Base-by-base conservation (phyloP, 2,888 invertebrate species). In the Acleris emargana region DNA sequence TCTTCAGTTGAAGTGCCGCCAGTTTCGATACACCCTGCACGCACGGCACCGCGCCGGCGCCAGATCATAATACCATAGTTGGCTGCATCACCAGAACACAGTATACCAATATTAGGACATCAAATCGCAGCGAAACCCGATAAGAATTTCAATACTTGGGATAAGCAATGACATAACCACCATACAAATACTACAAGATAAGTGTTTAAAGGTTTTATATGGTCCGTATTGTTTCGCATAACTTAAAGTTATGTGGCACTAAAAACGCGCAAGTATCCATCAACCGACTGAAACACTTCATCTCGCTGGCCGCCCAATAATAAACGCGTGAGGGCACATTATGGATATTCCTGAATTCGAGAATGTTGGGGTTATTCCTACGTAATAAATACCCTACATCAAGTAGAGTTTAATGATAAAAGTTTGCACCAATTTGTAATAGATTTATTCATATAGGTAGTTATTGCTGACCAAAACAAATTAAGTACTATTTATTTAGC, bases 1-100 rank as follows among this genome's bases (percentile, higher is more conserved):
- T 64, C 64, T 55, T 50, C 22, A 59, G 59, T 57, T 20, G 25
- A 50, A 43, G 28, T 50, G 50, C 54, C 50, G 45, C 47, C 38
- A 22, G 32, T 28, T 54, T 16, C 60, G 25, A 55, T 64, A 54
- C 43, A 51, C 20, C 57, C 45, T 57, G 51, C 49, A 55, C 43
- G 28, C 42, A 13, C 16, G 25, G 51, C 38, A 6, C n/a, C 22
- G 42, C 17, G 64, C 28, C 54, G 25, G 42, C 17, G 64, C 28
- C 54, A 42, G 42, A 53, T 38, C 38, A 49, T 54, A 28, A 59
- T 50, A 54, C 20, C 54, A 59, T 43, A 43, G 32, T 22, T 32
- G 5, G 45, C 20, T 22, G 7, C n/a, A 17, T 38, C 42, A 17
- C 45, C 22, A 16, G 25, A 38, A 13, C 38, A 38, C 38, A 6